Evolutionary conservation across 1,140 invertebrate species (phyloP).

Genomic region (Lepidotrigona ventralis): DNA sequence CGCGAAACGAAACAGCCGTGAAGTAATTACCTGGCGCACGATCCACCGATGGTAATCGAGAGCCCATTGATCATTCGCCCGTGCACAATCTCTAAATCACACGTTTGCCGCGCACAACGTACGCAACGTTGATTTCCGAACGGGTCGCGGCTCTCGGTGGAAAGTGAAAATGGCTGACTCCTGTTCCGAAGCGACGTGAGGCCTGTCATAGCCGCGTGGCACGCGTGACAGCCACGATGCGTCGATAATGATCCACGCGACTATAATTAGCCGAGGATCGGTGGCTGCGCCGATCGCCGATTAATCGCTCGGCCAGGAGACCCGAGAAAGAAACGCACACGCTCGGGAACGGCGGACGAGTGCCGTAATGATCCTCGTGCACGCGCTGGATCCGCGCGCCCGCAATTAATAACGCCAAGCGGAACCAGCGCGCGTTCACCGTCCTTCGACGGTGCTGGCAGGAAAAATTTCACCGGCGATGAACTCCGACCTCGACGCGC

Average conservation of each 20-base stretch:
- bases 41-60: slow-evolving; percentile 13
- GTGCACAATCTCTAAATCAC: neutral
- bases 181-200: slow-evolving; percentile 28
- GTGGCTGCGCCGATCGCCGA: slow-evolving; percentile 20
- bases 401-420: slow-evolving; percentile 49
- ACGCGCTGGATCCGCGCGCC: slow-evolving; percentile 18
- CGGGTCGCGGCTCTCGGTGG: slow-evolving; percentile 36
- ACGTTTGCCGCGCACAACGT: neutral
- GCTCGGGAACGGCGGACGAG: neutral
- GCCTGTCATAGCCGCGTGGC: slow-evolving; percentile 18
- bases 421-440: slow-evolving; percentile 7
- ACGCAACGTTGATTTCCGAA: slow-evolving; percentile 27
- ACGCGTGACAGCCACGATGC: slow-evolving; percentile 4
- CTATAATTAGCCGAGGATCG: slow-evolving; percentile 51
- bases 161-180: slow-evolving; percentile 62
- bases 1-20: neutral
- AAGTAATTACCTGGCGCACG: neutral
- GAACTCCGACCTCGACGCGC: slow-evolving; percentile 21
- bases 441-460: slow-evolving; percentile 14
- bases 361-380: slow-evolving; percentile 48
- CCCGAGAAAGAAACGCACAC: slow-evolving; percentile 6
- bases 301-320: slow-evolving; percentile 9
- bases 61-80: slow-evolving; percentile 10
- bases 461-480: slow-evolving; percentile 30
- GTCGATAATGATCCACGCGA: slow-evolving; percentile 61